Evolutionary conservation across 2,113 vertebrate genomes (phyloP), one percentile per base, ranked within the genome.

Genomic region (Tupaia tana): DNA sequence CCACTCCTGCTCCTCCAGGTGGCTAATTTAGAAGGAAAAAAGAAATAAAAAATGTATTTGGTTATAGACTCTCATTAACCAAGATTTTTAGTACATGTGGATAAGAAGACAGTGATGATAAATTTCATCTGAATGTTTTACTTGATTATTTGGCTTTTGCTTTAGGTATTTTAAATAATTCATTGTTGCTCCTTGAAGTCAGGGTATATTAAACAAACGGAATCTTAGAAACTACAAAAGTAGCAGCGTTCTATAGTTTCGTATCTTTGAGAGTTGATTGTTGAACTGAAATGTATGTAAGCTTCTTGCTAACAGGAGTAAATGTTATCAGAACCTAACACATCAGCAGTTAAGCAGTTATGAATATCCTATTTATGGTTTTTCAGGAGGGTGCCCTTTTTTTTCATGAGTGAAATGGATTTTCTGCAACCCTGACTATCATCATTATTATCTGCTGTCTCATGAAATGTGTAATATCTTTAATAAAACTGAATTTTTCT

Each of bases 111-210:
- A 69, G 1, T 29, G 25, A 31, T 16, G 1, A 61, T n/a, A 61
- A 0, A 31, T 58, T 58, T 89, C 15, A 20, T 19, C 66, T 80
- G 84, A 52, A 67, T 63, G 61, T 3, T 58, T 85, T 59, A 34
- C 64, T 78, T 82, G 66, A 74, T 61, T 34, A 18, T 34, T 61
- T 59, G 16, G 27, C 19, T 14, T 31, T 83, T 71, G 70, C 52
- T 71, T 86, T 52, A 59, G 6, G 24, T 81, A 54, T 31, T 95
- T 54, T 70, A 94, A 91, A 90, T 81, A 80, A 88, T 22, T 84
- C 43, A 80, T 22, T 13, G 22, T 29, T 66, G n/a, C 11, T 43
- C 9, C 52, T 22, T 61, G n/a, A 95, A 73, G 13, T 91, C 27
- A 78, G 58, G 9, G 43, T 2, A 9, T 86, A 54, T 43, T n/a